Evolutionary conservation across 2,113 vertebrate species (phyloP), one percentile per base, ranked within the genome.

Genomic region (Strix uralensis): DNA sequence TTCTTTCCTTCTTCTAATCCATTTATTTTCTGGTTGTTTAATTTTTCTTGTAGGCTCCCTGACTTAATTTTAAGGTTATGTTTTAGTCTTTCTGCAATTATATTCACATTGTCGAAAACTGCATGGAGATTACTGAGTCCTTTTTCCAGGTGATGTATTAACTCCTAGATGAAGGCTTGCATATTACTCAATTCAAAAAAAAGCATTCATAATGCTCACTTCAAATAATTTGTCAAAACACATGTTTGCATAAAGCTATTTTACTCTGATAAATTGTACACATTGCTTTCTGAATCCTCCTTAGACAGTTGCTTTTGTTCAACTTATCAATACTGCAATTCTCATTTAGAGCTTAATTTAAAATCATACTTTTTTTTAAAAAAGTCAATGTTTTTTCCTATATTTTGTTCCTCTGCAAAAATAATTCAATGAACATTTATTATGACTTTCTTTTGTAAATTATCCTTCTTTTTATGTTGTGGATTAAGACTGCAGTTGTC

Each of bases 11-110:
- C 88, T 81, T 42, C 73, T 96, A 88, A 90, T 82, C 51, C 63
- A 12, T 97, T 96, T 83, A 73, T 92, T 96, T 97, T 96, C 77
- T 87, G 23, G 65, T 51, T 85, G 87, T 93, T 96, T 86, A 92
- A 81, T 91, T 94, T 97, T 96, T 92, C 86, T 94, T 95, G 54
- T 85, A 92, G 95, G 86, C 86, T 97, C 82, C 79, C 15, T 15
- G 69, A 92, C 95, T 97, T 97, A 96, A 98, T 96, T 96, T 97
- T 96, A 95, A 97, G 94, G 92, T 97, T 97, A 75, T 58, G 32
- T 96, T 97, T 97, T 96, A 96, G 95, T 94, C 87, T 91, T 96
- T 92, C 97, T 97, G 85, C 94, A 98, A 81, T 85, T 96, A 95
- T 51, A 89, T 77, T 92, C 81, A 49, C 66, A 89, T 72, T 94